Conservation (phyloP, 2,888 invertebrate species). For the Caenorhabditis becei region DNA sequence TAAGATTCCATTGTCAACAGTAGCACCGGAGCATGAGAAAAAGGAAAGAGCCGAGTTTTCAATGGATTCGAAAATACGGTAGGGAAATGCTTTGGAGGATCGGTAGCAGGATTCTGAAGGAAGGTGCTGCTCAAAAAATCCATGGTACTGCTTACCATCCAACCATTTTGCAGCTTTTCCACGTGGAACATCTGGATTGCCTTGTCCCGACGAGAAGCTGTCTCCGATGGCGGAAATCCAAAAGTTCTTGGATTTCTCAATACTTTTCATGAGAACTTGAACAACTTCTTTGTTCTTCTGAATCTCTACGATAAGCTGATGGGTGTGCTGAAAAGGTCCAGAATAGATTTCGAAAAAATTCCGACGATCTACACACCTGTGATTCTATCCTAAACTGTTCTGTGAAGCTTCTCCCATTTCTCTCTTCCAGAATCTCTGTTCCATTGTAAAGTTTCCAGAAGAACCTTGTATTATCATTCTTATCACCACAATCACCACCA, state of each 20-base stretch:
- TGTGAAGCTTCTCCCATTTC: slow-evolving; percentile 1
- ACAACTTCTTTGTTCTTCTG: not conserved
- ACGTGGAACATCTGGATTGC: slow-evolving; percentile 71
- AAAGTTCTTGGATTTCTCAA: slow-evolving; percentile 7
- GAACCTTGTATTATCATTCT: not conserved
- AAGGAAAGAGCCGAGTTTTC: slow-evolving; percentile 70
- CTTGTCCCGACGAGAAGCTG: slow-evolving; percentile 80
- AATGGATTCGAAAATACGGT: slow-evolving; percentile 54
- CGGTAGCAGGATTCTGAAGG: slow-evolving; percentile 73
- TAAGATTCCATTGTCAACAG: slow-evolving; percentile 72
- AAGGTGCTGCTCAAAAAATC: not conserved
- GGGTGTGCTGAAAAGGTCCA: slow-evolving; percentile 5
- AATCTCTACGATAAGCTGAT: not conserved
- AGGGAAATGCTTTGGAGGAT: slow-evolving; percentile 69
- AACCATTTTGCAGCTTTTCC: slow-evolving; percentile 68
- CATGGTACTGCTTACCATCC: slow-evolving; percentile 46
- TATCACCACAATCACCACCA: not conserved
- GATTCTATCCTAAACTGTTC: not conserved
- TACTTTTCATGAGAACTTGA: not conserved
- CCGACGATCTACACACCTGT: not conserved
- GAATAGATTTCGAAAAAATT: not conserved
- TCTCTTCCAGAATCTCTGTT: slow-evolving; percentile 1
- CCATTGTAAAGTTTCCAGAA: slow-evolving; percentile 3
- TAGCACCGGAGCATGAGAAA: slow-evolving; percentile 76
- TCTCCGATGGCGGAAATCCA: slow-evolving; percentile 79